Conservation (phyloP, 1,140 invertebrate species). For the Lordiphosa mommai region DNA sequence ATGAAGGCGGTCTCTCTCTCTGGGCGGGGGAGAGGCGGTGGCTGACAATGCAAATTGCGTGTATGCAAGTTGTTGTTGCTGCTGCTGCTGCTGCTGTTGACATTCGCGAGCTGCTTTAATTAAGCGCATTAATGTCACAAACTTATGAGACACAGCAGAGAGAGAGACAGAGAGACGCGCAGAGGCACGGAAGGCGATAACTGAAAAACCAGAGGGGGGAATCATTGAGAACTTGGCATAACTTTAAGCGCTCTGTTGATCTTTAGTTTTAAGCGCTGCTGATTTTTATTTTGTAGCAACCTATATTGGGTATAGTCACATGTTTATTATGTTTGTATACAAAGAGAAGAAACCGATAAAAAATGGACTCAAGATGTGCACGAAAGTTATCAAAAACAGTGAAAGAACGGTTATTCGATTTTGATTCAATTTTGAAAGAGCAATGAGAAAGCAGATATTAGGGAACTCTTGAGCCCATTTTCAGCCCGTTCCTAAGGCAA, state of each 20-base stretch:
- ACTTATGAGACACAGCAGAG: slow-evolving; percentile 45
- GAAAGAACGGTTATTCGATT: no score
- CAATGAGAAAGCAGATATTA: no score
- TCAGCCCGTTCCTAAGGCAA: no score
- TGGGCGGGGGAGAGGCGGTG: slow-evolving; percentile 14
- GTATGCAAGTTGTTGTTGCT: slow-evolving; percentile 32
- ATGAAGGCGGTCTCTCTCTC: slow-evolving; percentile 10
- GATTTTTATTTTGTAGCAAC: slow-evolving; percentile 5
- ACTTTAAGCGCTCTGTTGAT: slow-evolving; percentile 63
- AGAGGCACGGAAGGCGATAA: slow-evolving; percentile 3
- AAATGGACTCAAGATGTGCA: no score
- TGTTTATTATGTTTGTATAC: no score
- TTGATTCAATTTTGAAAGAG: no score
- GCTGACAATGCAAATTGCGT: slow-evolving; percentile 47
- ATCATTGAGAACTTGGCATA: slow-evolving; percentile 49
- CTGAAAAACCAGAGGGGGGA: slow-evolving; percentile 8
- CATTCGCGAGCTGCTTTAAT: slow-evolving; percentile 64
- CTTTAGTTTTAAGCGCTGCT: slow-evolving; percentile 56
- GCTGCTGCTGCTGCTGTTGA: slow-evolving; percentile 35
- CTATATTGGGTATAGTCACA: no score
- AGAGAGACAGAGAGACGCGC: background rate
- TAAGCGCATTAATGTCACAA: slow-evolving; percentile 73
- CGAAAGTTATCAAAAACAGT: no score
- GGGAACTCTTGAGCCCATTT: no score
- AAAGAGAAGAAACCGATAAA: no score